A percentile compares a stretch with the other conserved stretches of the same genome.
Conservation (phyloP, 1,140 invertebrate species). For the Leucophenga varia region DNA sequence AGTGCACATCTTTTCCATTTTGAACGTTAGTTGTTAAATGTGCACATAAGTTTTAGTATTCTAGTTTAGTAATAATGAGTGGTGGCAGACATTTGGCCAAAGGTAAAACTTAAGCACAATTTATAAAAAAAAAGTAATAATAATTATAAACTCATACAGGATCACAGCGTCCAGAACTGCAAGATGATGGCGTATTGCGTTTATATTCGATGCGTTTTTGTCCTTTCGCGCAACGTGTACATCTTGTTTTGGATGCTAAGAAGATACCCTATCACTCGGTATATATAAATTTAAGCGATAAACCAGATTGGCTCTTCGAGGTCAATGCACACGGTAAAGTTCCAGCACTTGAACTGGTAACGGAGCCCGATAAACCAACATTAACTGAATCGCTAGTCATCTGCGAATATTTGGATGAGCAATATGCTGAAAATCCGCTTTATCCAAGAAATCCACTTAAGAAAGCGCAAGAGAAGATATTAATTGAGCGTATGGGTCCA, state of each 20-base stretch:
- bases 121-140: neutral
- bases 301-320: conserved; percentile 78
- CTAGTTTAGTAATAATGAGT: conserved; percentile 28
- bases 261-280: conserved; percentile 84
- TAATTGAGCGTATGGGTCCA: conserved; percentile 68
- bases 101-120: conserved; percentile 15
- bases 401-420: conserved; percentile 83
- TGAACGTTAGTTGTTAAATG: conserved; percentile 11
- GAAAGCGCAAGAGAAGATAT: conserved; percentile 78
- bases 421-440: conserved; percentile 68
- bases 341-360: conserved; percentile 73
- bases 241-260: conserved; percentile 82
- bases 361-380: conserved; percentile 61
- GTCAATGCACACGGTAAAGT: conserved; percentile 76
- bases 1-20: too few species aligned
- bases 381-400: conserved; percentile 81
- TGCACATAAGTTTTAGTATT: neutral
- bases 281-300: conserved; percentile 78
- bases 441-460: conserved; percentile 71
- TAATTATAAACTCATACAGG: too few species aligned
- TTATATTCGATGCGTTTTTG: conserved; percentile 89
- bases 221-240: conserved; percentile 82
- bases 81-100: conserved; percentile 45
- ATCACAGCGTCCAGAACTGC: conserved; percentile 63
- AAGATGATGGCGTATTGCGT: conserved; percentile 68